Conservation (phyloP, 2,797 vertebrate species). For the Sebastes ruberrimus region DNA sequence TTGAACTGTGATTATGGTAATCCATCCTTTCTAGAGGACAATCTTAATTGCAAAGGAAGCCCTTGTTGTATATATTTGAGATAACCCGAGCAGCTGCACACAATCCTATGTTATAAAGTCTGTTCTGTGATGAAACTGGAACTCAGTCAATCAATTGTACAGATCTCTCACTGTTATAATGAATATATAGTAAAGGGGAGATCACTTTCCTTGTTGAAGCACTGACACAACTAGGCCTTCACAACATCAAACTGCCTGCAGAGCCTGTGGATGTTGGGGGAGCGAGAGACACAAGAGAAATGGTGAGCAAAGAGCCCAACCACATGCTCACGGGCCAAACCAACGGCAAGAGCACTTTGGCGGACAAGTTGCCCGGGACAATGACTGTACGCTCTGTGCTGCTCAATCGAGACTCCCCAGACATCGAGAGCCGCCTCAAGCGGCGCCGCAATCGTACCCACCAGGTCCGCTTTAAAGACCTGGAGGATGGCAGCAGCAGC, state of each 20-base stretch:
- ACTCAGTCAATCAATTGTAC: slow-evolving; percentile 40
- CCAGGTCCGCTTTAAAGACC: slow-evolving; percentile 90
- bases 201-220: slow-evolving; percentile 43
- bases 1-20: slow-evolving; percentile 57
- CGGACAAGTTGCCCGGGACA: slow-evolving; percentile 81
- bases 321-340: slow-evolving; percentile 76
- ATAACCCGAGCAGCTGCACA: slow-evolving; percentile 40
- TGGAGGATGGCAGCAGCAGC: slow-evolving; percentile 83
- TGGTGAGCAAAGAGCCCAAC: slow-evolving; percentile 87
- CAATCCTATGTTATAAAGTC: slow-evolving; percentile 7
- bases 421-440: slow-evolving; percentile 85
- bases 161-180: slow-evolving; percentile 41
- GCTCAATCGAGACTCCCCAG: slow-evolving; percentile 87
- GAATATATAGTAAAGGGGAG: slow-evolving; percentile 39
- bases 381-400: slow-evolving; percentile 88
- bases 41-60: slow-evolving; percentile 33
- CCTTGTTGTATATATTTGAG: slow-evolving; percentile 23
- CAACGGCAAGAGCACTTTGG: slow-evolving; percentile 79
- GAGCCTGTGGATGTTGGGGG: slow-evolving; percentile 74
- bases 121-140: slow-evolving; percentile 54
- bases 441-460: slow-evolving; percentile 86
- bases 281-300: slow-evolving; percentile 65
- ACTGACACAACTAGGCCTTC: slow-evolving; percentile 58
- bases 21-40: slow-evolving; percentile 51
- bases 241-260: slow-evolving; percentile 58